Percentiles rank a stretch among this genome's conserved stretches.
Evolutionary conservation across 2,797 vertebrate genomes (phyloP).

Genomic region (Allobates femoralis): DNA sequence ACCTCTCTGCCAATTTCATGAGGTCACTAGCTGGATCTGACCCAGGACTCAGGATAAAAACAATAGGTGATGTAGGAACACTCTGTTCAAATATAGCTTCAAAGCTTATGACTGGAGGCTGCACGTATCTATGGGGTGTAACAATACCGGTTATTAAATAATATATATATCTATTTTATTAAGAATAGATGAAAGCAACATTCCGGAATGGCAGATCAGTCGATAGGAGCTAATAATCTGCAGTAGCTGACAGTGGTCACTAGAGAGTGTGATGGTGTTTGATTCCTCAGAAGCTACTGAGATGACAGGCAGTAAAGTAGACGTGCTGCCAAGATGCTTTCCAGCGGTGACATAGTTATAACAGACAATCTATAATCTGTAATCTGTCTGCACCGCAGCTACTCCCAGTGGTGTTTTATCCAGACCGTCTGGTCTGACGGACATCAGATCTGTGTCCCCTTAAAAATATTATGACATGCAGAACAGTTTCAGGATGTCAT

Average conservation of each 20-base stretch:
- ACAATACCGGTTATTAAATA: background rate
- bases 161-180: background rate
- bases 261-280: too few relatives aligned
- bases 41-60: conserved; percentile 95
- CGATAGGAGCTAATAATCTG: too few relatives aligned
- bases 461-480: background rate
- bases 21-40: conserved; percentile 92
- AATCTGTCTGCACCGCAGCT: background rate
- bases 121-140: conserved; percentile 84
- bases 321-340: background rate
- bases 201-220: too few relatives aligned
- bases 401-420: conserved; percentile 2
- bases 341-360: conserved; percentile 5
- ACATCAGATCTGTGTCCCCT: conserved; percentile 22
- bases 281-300: background rate
- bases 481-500: background rate
- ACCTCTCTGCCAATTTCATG: conserved; percentile 88
- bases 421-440: conserved; percentile 39
- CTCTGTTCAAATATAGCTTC: conserved; percentile 91
- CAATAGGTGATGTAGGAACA: conserved; percentile 87
- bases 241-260: too few relatives aligned
- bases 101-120: conserved; percentile 94
- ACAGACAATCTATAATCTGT: background rate
- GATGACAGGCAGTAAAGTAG: background rate
- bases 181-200: background rate